phyloP scores from a whole-genome alignment of 2,113 vertebrate species.

The Trichomycterus rosablanca region DNA sequence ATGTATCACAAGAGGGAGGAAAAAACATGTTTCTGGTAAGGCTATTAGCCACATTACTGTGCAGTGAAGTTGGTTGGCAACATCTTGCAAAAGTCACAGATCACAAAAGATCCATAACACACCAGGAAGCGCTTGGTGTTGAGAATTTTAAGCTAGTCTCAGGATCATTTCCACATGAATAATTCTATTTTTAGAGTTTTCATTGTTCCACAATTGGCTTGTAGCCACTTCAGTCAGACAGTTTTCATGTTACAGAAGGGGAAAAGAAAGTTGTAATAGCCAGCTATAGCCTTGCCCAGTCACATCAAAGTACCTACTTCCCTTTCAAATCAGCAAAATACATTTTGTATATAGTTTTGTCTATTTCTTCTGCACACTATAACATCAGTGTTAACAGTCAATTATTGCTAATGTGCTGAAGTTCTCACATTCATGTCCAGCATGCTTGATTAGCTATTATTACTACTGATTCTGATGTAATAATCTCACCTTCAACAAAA shows the following conservation, averaged over 20 bases:
- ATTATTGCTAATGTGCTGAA: too few relatives aligned
- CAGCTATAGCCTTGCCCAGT: not conserved
- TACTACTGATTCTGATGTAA: too few relatives aligned
- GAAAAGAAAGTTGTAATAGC: conserved; percentile 15
- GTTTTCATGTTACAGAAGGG: conserved; percentile 35
- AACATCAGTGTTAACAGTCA: too few relatives aligned
- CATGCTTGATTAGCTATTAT: too few relatives aligned
- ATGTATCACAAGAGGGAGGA: too few relatives aligned
- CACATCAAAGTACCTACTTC: conserved; percentile 4
- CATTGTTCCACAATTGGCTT: conserved; percentile 21
- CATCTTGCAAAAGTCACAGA: too few relatives aligned
- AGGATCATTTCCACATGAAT: conserved; percentile 27
- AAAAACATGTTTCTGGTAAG: too few relatives aligned
- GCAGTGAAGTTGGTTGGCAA: too few relatives aligned
- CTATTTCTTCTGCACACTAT: not conserved
- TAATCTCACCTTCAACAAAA: too few relatives aligned
- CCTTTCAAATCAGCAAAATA: conserved; percentile 14
- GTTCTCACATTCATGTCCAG: too few relatives aligned
- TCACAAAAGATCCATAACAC: too few relatives aligned
- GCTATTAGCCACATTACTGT: too few relatives aligned
- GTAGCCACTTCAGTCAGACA: conserved; percentile 33
- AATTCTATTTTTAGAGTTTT: conserved; percentile 34
- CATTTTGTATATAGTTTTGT: not conserved
- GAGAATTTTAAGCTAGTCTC: conserved; percentile 14
- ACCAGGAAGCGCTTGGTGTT: not conserved